Percentiles rank a stretch among this genome's conserved stretches.
Evolutionary conservation across 2,797 vertebrate genomes (phyloP).

Genomic region (Holocentrus rufus): DNA sequence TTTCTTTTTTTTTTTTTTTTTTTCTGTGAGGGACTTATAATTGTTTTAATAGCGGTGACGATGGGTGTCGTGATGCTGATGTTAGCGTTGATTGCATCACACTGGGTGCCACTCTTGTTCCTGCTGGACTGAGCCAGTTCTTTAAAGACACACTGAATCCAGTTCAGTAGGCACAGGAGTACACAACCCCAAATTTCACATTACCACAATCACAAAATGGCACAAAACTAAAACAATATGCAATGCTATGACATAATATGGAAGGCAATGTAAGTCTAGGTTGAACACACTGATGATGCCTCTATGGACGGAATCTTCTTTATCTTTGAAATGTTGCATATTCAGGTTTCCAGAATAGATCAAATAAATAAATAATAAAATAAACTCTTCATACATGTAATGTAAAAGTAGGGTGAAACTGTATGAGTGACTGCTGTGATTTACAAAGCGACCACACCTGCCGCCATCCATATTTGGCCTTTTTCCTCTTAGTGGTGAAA

Average conservation of each 20-base stretch:
- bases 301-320: constrained; percentile 2
- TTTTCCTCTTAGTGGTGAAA: constrained; percentile 5
- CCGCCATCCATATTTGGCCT: not conserved
- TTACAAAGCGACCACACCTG: not conserved
- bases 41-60: not conserved
- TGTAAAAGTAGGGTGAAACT: not conserved
- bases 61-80: not conserved
- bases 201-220: constrained; percentile 25
- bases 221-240: constrained; percentile 16
- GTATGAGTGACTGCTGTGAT: too few species aligned
- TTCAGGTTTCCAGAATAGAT: constrained; percentile 3
- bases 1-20: constrained; percentile 31
- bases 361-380: not conserved
- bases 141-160: constrained; percentile 81
- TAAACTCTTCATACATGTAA: not conserved
- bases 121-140: constrained; percentile 99
- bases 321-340: not conserved
- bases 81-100: constrained; percentile 16
- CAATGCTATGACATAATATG: constrained; percentile 28
- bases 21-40: constrained; percentile 13
- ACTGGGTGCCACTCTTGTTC: constrained; percentile 89
- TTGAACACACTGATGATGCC: not conserved
- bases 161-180: constrained; percentile 84
- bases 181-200: constrained; percentile 55
- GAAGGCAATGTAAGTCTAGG: not conserved